A percentile compares a stretch with the other conserved stretches of the same genome.
Conservation (phyloP, 2,797 vertebrate genomes). For the Smutsia temminckii region DNA sequence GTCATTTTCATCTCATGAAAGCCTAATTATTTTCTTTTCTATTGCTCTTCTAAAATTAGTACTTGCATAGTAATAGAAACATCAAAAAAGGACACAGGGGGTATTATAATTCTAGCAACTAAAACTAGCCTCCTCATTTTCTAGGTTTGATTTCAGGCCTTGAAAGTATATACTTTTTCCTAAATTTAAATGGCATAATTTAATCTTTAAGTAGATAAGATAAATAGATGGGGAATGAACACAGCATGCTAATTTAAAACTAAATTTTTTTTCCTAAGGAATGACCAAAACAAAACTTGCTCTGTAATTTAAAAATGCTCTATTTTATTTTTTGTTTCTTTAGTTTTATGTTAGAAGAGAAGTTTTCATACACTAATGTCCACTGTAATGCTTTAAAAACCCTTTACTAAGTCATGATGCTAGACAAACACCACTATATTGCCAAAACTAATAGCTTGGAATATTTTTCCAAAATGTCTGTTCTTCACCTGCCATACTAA, state of each 20-base stretch:
- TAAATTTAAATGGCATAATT: constrained; percentile 39
- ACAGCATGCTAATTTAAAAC: constrained; percentile 29
- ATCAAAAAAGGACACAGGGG: background rate
- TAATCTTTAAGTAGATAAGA: constrained; percentile 46
- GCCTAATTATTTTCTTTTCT: background rate
- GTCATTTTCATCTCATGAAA: background rate
- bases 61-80: background rate
- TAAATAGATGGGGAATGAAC: background rate
- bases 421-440: fast-evolving
- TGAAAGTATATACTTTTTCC: background rate
- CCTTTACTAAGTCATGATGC: background rate
- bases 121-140: background rate
- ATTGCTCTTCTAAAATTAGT: constrained; percentile 27
- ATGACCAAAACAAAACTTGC: constrained; percentile 15
- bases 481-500: background rate
- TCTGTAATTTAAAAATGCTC: background rate
- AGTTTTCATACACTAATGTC: background rate
- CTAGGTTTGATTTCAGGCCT: constrained; percentile 40
- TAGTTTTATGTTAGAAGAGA: background rate
- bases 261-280: background rate
- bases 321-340: constrained; percentile 14
- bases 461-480: background rate
- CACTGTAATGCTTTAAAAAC: background rate
- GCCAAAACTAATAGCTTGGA: too few relatives aligned
- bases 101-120: background rate